Evolutionary conservation across 1,140 invertebrate species (phyloP), one percentile per base, ranked within the genome.

Genomic region (Listronotus bonariensis): DNA sequence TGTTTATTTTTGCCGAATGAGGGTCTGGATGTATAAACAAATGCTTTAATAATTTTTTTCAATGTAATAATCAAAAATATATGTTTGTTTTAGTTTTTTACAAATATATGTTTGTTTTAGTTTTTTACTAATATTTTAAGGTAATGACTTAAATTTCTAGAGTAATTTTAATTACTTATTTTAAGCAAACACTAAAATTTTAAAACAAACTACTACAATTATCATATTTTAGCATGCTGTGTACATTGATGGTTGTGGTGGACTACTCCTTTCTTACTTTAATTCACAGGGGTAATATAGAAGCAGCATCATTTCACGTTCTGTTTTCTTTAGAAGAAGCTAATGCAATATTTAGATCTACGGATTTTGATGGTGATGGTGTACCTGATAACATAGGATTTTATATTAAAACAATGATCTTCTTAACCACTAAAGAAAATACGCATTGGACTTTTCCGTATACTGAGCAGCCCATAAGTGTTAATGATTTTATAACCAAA

Each of bases 321-420:
- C 46, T 71, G 11, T 57, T 65, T n/a, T 63, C 70, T 11, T n/a
- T 71, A 12, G 64, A 71, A 40, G 67, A 69, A 36, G 70, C 65
- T 0, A 69, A 71, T 52, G 57, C 67, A n/a, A 56, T 71, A 42
- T 71, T 71, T 45, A 65, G 70, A 46, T 54, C 52, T 12, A 68
- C 70, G 2, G 72, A 74, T 62, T 74, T 74, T 59, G 72, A 74
- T 55, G 55, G 56, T 14, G 68, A 74, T 55, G 63, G 68, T 6
- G 43, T 40, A 32, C 72, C 72, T 0, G 72, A 74, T 46, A 72
- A 74, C 43, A 68, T 74, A 10, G 70, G 70, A 38, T 67, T 74
- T 36, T 58, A 55, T 20, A 62, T 72, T 6, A 70, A 72, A 43
- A 67, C 67, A 46, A 46, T 67, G 1, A 48, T 58, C 17, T 32